Base-by-base conservation (phyloP, 2,888 invertebrate species). In the Andrena fulva region DNA sequence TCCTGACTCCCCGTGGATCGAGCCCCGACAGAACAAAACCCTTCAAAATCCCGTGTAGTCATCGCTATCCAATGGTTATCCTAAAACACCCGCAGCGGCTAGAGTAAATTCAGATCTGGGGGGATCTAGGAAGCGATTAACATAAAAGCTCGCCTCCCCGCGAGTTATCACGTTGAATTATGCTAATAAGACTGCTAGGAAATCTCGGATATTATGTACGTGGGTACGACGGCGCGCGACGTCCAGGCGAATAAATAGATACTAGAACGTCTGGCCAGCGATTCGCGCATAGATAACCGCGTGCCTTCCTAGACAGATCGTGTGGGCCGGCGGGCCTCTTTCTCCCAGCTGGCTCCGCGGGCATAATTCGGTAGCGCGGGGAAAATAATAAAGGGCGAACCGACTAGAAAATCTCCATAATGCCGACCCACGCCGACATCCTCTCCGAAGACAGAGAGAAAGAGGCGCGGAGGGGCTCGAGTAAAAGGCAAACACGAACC, bases 391-490 rank as follows among this genome's bases (percentile, higher is more conserved):
- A 84, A 84, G 67, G 56, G 52, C 59, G 50, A 20, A 29, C 71
- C 75, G 72, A 63, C 60, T 59, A 67, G 81, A 86, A 42, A 79
- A 87, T 88, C 85, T 85, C 85, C 85, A 85, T 85, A 88, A 87
- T 77, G 67, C 76, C 73, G 60, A 50, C 64, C 42, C 69, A 52
- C 12, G 29, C 33, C 68, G 70, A 59, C 35, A 69, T 70, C 70
- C 69, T 74, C 68, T 31, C 52, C 24, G 24, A 24, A 20, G 10
- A 24, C 12, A 60, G 24, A 52, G 31, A 8, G 56, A 31, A 16
- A 54, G 27, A 59, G 29, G 29, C 10, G 10, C 54, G 12, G 16
- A 31, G 24, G n/a, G 4, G 31, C 10, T 67, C 29, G 54, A 82
- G 79, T 78, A 81, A 87, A 87, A 82, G 74, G 80, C 69, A 87